A percentile compares a stretch with the other conserved stretches of the same genome.
phyloP scores from a whole-genome alignment of 2,113 vertebrate species.

The Podarcis raffonei region DNA sequence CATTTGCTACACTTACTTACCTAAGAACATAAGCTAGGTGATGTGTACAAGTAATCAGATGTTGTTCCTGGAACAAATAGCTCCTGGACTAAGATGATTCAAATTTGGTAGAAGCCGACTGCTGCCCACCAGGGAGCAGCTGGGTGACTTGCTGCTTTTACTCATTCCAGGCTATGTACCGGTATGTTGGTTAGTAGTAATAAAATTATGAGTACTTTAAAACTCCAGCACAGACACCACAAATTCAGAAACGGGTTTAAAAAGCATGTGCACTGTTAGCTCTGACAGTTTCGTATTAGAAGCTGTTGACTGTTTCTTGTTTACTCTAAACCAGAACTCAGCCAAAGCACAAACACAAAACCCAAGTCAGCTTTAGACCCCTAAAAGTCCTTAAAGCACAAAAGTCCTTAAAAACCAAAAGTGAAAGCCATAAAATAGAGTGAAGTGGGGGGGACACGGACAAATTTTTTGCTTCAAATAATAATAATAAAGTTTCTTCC shows the following conservation, averaged over 20 bases:
- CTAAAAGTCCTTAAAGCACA: not conserved
- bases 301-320: not conserved
- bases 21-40: not conserved
- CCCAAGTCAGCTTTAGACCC: not conserved
- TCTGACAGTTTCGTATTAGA: not conserved
- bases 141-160: conserved; percentile 65
- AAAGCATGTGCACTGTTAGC: not conserved
- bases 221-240: conserved; percentile 19
- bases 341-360: not conserved
- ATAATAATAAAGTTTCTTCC: not conserved
- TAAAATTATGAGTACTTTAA: conserved; percentile 53
- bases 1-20: not conserved
- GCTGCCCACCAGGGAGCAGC: conserved; percentile 52
- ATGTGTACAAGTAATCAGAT: not conserved
- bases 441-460: not conserved
- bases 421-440: not conserved
- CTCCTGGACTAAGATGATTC: conserved; percentile 55
- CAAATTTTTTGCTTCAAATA: not conserved
- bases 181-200: conserved; percentile 35
- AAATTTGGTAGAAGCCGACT: conserved; percentile 58
- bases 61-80: conserved; percentile 34
- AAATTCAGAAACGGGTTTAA: not conserved
- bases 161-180: conserved; percentile 50
- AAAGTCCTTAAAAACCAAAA: conserved; percentile 6
- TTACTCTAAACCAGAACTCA: not conserved